Evolutionary conservation across 2,888 invertebrate species (phyloP), one percentile per base, ranked within the genome.

Genomic region (Tinea semifulvella): DNA sequence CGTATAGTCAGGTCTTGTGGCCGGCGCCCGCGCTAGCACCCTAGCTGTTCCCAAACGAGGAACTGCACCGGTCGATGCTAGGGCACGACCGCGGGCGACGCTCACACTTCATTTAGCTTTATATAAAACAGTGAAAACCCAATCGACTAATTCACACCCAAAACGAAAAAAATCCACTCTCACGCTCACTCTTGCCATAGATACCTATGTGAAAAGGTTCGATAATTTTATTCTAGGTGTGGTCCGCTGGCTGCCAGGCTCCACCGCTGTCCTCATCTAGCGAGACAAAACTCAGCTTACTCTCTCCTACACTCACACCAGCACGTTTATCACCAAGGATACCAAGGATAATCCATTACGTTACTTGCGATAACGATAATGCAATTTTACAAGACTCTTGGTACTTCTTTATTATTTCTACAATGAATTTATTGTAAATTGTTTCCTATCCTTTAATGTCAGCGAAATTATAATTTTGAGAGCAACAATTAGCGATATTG

Each of bases 171-270:
- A 80, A 76, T 79, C 70, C 81, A 82, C 81, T 80, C 81, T 77
- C 82, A 81, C 82, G 77, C 82, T 77, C 80, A 81, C 81, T 69
- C 81, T 81, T 77, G 77, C 75, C 73, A 80, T 80, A 81, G 81
- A 80, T 80, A 81, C 80, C 79, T 79, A 81, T 79, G 79, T 76
- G 76, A 76, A 77, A 79, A 76, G 73, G 72, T 77, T 74, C 73
- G 74, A 68, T 71, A 69, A 75, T 76, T 51, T 67, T 76, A 79
- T 76, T 75, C 68, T 74, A 77, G 77, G 72, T 71, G 77, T 65
- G 63, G 72, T 73, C 79, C 77, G 70, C 68, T 67, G 65, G 67
- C 61, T 19, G 40, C 67, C 71, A 64, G 68, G 65, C 60, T 70
- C 64, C 66, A 60, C 72, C 75, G 69, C 76, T 69, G 76, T 71